Conservation (phyloP, 2,113 vertebrate species). For the Ancistrus triradiatus region DNA sequence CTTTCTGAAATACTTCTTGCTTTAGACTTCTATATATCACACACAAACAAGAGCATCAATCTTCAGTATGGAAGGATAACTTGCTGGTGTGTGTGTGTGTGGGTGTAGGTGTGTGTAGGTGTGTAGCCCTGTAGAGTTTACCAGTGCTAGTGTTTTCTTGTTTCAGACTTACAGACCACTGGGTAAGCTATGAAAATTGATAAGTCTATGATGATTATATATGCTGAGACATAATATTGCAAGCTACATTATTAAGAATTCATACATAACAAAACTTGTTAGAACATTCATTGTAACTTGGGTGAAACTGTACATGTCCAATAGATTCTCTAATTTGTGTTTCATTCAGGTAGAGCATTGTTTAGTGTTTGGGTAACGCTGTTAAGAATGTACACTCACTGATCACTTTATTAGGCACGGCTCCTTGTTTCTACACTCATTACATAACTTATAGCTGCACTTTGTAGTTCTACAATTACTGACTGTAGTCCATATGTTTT, state of each 20-base stretch:
- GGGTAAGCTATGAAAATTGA: conserved; percentile 50
- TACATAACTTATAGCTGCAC: no score
- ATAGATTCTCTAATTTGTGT: no score
- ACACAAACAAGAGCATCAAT: not conserved
- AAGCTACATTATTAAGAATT: not conserved
- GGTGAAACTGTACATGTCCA: not conserved
- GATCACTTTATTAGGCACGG: no score
- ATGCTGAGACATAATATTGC: not conserved
- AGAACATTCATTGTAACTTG: not conserved
- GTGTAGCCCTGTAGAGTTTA: conserved; percentile 48
- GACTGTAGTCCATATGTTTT: no score
- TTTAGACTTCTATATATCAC: not conserved
- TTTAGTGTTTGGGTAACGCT: conserved; percentile 11
- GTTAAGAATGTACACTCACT: not conserved
- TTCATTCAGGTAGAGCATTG: not conserved
- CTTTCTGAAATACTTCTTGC: not conserved
- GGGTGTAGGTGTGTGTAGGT: conserved; percentile 21
- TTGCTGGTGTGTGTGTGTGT: conserved; percentile 26
- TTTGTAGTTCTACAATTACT: no score
- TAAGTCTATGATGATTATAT: no score
- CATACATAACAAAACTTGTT: not conserved
- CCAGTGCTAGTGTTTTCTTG: conserved; percentile 50
- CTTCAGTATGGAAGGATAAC: not conserved
- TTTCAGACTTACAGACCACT: conserved; percentile 54
- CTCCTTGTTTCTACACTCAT: no score